Evolutionary conservation across 2,888 invertebrate genomes (phyloP).

Genomic region (Ophioninae sp.): DNA sequence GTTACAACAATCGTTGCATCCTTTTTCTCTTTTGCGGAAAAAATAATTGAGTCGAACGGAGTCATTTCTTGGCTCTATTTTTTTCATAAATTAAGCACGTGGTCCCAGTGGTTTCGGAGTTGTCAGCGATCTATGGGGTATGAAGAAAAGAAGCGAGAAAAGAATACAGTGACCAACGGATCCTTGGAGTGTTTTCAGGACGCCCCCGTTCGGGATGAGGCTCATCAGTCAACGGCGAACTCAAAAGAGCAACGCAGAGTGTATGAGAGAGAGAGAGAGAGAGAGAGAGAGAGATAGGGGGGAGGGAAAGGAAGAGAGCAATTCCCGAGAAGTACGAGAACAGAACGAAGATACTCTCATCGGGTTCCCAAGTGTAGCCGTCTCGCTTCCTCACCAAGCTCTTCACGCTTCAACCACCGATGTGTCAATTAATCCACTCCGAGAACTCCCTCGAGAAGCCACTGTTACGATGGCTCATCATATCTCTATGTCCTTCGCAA

Average conservation of each 20-base stretch:
- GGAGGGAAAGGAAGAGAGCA: conserved; percentile 63
- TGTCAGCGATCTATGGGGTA: conserved; percentile 58
- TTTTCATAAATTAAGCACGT: conserved; percentile 37
- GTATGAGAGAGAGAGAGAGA: conserved; percentile 62
- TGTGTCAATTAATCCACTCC: conserved; percentile 80
- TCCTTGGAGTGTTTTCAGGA: conserved; percentile 75
- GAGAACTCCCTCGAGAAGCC: conserved; percentile 60
- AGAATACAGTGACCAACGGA: conserved; percentile 65
- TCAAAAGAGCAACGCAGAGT: conserved; percentile 60
- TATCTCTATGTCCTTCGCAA: conserved; percentile 61
- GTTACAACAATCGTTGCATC: not conserved
- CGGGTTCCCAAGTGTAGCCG: conserved; percentile 57
- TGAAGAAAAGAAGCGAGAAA: conserved; percentile 55
- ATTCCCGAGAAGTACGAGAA: conserved; percentile 52
- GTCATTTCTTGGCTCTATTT: conserved; percentile 6
- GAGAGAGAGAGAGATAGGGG: conserved; percentile 42
- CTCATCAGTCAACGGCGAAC: conserved; percentile 78
- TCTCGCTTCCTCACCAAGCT: conserved; percentile 64
- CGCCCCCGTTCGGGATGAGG: conserved; percentile 74
- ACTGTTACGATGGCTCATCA: conserved; percentile 65
- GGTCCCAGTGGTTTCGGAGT: conserved; percentile 39
- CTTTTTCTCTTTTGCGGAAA: not conserved
- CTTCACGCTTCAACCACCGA: conserved; percentile 69
- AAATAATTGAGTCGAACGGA: not conserved
- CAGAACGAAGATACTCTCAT: conserved; percentile 39